A percentile compares a stretch with the other conserved stretches of the same genome.
These are phyloP conservation scores for Cotesia glomerata DNA, from an alignment of 1,140 invertebrate species.

Conservation along the genomic window DNA sequence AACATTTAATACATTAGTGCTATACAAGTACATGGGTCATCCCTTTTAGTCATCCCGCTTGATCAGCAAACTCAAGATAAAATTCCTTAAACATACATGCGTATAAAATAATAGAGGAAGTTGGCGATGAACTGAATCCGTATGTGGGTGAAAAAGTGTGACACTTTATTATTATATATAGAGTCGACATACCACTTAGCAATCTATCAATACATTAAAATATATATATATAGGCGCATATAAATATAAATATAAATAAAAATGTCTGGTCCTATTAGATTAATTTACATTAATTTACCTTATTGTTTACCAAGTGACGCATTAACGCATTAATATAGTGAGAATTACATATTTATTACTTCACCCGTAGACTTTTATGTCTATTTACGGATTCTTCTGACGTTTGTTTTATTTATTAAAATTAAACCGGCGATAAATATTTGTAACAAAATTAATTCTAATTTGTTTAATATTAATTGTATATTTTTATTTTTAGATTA, in stretches of 20 bases:
- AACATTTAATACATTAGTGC: no score
- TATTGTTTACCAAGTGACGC: constrained; percentile 43
- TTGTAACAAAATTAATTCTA: no score
- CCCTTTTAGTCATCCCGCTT: constrained; percentile 9
- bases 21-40: background rate
- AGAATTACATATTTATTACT: background rate
- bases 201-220: background rate
- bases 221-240: background rate
- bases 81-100: background rate
- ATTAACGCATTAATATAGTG: background rate
- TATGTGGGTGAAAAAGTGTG: constrained; percentile 2
- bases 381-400: constrained; percentile 2
- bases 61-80: constrained; percentile 23
- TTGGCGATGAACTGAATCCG: background rate
- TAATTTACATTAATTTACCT: constrained; percentile 51
- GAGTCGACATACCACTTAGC: background rate
- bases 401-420: background rate
- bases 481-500: no score
- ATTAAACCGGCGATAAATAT: background rate
- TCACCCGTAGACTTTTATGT: background rate
- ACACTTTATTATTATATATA: background rate
- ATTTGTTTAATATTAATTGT: no score
- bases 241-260: background rate
- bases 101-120: constrained; percentile 1
- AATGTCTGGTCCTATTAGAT: constrained; percentile 41